Evolutionary conservation across 2,113 vertebrate species (phyloP), one percentile per base, ranked within the genome.

Genomic region (Calidris pugnax): DNA sequence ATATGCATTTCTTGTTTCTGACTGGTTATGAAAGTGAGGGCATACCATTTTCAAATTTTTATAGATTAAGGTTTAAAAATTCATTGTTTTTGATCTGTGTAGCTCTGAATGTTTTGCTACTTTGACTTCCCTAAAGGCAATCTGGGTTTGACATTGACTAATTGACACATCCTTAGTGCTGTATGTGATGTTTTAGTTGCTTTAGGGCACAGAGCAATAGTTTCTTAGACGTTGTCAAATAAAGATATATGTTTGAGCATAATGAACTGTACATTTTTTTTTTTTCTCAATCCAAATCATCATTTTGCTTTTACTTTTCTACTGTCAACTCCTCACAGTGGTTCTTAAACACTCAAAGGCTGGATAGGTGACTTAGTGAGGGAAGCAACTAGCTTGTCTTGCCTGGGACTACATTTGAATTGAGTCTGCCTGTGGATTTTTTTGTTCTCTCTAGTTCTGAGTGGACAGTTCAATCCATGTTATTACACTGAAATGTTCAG

Each of bases 1-100:
- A 98, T 98, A 98, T 98, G 97, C 98, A 98, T 98, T 98, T 98
- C 98, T 98, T 98, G 98, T 98, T 98, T 98, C 98, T 98, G 98
- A 98, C 90, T 98, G 98, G 97, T 98, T 98, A 98, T 98, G 98
- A 98, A 98, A 98, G 98, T 96, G 98, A 98, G 98, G 98, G 97
- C 98, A 98, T 98, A 98, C 97, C 97, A 98, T 97, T 98, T 98
- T 98, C 98, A 96, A 98, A 97, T 97, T 98, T 95, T 98, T 96
- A 98, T 98, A 96, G 96, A 96, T 97, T 98, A 98, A 98, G 98
- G 97, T 98, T 93, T 97, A 94, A 98, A 96, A 98, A 98, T 87
- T 97, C 89, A 87, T 80, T 98, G 97, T 98, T 95, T 98, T 97
- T 98, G 98, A 97, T 98, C 97, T 98, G 93, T 98, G 97, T 98